phyloP scores from a whole-genome alignment of 2,797 vertebrate genomes.

The Synaphobranchus kaupii region DNA sequence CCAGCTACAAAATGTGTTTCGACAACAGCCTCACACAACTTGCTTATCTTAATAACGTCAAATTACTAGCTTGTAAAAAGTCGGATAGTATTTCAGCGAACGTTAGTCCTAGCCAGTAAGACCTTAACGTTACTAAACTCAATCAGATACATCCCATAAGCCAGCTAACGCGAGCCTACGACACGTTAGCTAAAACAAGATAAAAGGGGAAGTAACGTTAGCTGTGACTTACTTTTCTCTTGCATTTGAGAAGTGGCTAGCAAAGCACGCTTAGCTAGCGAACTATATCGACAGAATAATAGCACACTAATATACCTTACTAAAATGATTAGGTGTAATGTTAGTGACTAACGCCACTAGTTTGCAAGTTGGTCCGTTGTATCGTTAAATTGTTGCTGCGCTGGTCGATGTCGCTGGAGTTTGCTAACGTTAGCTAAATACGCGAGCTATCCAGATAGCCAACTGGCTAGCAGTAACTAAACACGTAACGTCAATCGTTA shows the following conservation, averaged over 20 bases:
- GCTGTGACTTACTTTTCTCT: slow-evolving; percentile 38
- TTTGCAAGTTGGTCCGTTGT: neutral
- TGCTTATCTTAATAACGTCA: neutral
- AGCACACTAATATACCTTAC: neutral
- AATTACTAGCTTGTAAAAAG: neutral
- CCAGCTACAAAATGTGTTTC: neutral
- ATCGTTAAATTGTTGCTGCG: neutral
- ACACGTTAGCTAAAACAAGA: slow-evolving; percentile 20
- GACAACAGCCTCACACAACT: neutral
- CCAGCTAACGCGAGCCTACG: neutral
- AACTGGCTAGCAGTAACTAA: slow-evolving; percentile 22
- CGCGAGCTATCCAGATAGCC: neutral
- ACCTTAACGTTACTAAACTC: neutral
- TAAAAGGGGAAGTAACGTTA: slow-evolving; percentile 13
- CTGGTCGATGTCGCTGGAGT: neutral
- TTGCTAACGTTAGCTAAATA: slow-evolving; percentile 4
- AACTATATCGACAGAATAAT: neutral
- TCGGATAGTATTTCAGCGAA: neutral
- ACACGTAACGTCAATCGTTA: neutral
- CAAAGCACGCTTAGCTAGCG: neutral
- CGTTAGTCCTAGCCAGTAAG: no score
- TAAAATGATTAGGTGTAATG: neutral
- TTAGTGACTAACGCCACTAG: neutral
- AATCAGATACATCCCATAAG: neutral
- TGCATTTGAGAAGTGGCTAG: slow-evolving; percentile 30